These are phyloP conservation scores for Tillus elongatus DNA, from an alignment of 2,888 invertebrate species.

Conservation along the genomic window DNA sequence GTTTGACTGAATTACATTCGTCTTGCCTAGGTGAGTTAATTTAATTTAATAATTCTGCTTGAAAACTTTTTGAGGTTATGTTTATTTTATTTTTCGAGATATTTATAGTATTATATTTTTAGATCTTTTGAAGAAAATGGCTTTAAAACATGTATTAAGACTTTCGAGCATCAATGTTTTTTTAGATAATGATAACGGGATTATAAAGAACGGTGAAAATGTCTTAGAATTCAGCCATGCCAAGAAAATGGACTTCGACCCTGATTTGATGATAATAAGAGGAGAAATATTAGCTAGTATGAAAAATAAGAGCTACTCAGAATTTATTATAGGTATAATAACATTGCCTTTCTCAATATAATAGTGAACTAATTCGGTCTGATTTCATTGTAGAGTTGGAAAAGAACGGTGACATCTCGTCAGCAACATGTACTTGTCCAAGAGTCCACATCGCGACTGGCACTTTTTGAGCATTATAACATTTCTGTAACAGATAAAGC, in stretches of 20 bases:
- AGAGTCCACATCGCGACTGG: conserved; percentile 3
- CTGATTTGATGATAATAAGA: background rate
- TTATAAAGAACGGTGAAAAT: conserved; percentile 1
- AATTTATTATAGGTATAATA: background rate
- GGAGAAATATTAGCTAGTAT: conserved; percentile 1
- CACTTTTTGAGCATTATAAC: conserved; percentile 11
- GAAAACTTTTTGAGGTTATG: conserved; percentile 2
- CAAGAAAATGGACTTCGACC: conserved; percentile 1
- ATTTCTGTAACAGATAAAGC: conserved; percentile 11
- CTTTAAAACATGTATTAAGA: conserved; percentile 1
- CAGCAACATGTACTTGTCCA: background rate
- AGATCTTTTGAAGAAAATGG: conserved; percentile 2
- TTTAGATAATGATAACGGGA: conserved; percentile 1
- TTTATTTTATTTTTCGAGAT: background rate
- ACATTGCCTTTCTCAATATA: conserved; percentile 1
- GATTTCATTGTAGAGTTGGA: conserved; percentile 1
- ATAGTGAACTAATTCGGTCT: background rate
- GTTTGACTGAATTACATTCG: conserved; percentile 1
- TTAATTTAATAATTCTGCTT: conserved; percentile 1
- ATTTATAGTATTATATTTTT: background rate
- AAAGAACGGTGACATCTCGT: background rate
- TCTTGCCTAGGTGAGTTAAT: conserved; percentile 3
- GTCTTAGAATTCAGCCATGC: conserved; percentile 3
- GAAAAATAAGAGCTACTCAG: conserved; percentile 1
- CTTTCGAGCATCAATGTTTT: conserved; percentile 2